Percentiles rank a stretch among this genome's conserved stretches.
Conservation (phyloP, 1,140 invertebrate species). For the Leucophenga varia region DNA sequence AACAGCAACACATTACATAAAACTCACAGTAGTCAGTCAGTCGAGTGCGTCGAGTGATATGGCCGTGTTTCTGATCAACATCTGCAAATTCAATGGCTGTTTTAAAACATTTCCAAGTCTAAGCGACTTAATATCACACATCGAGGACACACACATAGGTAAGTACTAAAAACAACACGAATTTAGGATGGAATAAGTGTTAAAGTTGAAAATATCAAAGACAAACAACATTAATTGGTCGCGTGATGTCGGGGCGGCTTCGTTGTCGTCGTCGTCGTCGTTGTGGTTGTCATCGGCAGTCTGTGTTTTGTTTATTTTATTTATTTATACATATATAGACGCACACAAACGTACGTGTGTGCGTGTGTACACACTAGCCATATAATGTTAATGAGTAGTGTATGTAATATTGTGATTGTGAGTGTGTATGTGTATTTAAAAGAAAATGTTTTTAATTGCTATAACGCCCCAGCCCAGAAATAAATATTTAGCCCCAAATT, state of each 20-base stretch:
- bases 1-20: slow-evolving; percentile 30
- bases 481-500: slow-evolving; percentile 27
- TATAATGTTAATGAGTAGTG: slow-evolving; percentile 15
- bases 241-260: too few species aligned
- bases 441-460: slow-evolving; percentile 30
- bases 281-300: too few species aligned
- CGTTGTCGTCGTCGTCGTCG: too few species aligned
- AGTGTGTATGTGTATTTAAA: slow-evolving; percentile 22
- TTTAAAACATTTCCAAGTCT: slow-evolving; percentile 77
- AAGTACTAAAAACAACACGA: too few species aligned
- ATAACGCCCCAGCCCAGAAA: slow-evolving; percentile 21
- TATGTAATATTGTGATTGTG: slow-evolving; percentile 12
- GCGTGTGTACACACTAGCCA: slow-evolving; percentile 3
- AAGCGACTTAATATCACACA: slow-evolving; percentile 78
- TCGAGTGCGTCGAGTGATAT: slow-evolving; percentile 63
- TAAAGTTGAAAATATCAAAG: too few species aligned
- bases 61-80: slow-evolving; percentile 85
- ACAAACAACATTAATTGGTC: too few species aligned
- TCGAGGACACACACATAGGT: slow-evolving; percentile 84
- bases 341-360: slow-evolving; percentile 5
- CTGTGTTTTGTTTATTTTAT: slow-evolving; percentile 50
- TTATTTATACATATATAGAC: slow-evolving; percentile 14
- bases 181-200: too few species aligned
- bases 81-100: slow-evolving; percentile 84
- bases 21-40: slow-evolving; percentile 40